Base-by-base conservation (phyloP, 2,113 vertebrate species). In the Poeciliopsis prolifica region DNA sequence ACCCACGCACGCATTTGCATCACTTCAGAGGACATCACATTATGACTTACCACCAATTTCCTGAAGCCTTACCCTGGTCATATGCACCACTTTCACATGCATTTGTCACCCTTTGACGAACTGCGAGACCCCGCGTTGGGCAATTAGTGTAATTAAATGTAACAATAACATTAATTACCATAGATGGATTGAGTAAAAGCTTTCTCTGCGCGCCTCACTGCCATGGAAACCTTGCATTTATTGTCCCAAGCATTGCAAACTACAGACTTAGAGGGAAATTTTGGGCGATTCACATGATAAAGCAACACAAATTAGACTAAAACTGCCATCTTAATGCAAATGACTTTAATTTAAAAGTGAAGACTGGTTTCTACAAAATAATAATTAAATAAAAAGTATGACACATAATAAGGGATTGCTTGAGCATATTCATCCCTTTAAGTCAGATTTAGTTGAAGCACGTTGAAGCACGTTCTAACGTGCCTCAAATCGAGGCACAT, bases 1-100 rank as follows among this genome's bases (percentile, higher is more conserved):
- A 29, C 77, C 22, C 35, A 72, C 63, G 54, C 65, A 65, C 2
- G 0, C 66, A 11, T 65, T 68, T 70, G 44, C 67, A 61, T 60
- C 62, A 66, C 71, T 68, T 58, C 28, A 72, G 68, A 40, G 17
- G 24, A 75, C 35, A 48, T 42, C 3, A 30, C 1, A n/a, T 10
- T 26, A 15, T 48, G 37, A 42, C 61, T 61, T 31, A 44, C 28
- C n/a, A 33, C 37, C 61, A 7, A 61, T 58, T 63, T 69, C 35
- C 14, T 0, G 62, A 28, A 68, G 54, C 68, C 37, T 35, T 5
- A 28, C 9, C 22, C 51, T 58, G 51, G 31, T 71, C 58, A 28
- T 37, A 58, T 29, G 24, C 42, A 24, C 48, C 37, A 54, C 48
- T 54, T 54, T 65, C 35, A 29, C 30, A 28, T 35, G 17, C 67